A percentile compares a stretch with the other conserved stretches of the same genome.
Evolutionary conservation across 2,797 vertebrate species (phyloP).

Genomic region (Microctenopoma stevenorrisi): DNA sequence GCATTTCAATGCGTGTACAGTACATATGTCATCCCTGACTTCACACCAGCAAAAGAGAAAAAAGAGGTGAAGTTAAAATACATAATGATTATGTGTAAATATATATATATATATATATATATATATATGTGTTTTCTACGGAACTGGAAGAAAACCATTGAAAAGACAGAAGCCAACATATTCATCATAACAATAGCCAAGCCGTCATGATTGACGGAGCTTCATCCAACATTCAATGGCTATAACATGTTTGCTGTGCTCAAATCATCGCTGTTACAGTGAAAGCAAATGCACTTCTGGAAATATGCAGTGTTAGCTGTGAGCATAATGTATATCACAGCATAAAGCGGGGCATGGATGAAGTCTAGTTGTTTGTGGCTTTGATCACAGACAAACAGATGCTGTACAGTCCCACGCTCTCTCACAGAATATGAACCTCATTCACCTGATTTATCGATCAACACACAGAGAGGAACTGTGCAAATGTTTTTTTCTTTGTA

Average conservation of each 20-base stretch:
- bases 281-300: constrained; percentile 3
- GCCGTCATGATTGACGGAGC: background rate
- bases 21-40: background rate
- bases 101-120: no score
- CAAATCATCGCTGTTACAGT: constrained; percentile 1
- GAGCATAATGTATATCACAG: background rate
- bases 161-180: background rate
- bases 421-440: no score
- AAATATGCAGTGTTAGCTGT: constrained; percentile 17
- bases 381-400: constrained; percentile 24
- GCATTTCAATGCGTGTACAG: constrained; percentile 1
- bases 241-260: constrained; percentile 9
- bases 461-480: no score
- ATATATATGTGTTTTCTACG: background rate
- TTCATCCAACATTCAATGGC: constrained; percentile 14
- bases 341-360: constrained; percentile 15
- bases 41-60: background rate
- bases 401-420: background rate
- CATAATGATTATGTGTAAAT: no score
- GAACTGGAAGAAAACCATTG: constrained; percentile 2
- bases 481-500: background rate
- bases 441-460: no score
- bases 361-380: constrained; percentile 8
- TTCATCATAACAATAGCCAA: constrained; percentile 3
- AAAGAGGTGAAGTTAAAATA: background rate